Base-by-base conservation (phyloP, 1,140 invertebrate genomes). In the Hestina assimilis region DNA sequence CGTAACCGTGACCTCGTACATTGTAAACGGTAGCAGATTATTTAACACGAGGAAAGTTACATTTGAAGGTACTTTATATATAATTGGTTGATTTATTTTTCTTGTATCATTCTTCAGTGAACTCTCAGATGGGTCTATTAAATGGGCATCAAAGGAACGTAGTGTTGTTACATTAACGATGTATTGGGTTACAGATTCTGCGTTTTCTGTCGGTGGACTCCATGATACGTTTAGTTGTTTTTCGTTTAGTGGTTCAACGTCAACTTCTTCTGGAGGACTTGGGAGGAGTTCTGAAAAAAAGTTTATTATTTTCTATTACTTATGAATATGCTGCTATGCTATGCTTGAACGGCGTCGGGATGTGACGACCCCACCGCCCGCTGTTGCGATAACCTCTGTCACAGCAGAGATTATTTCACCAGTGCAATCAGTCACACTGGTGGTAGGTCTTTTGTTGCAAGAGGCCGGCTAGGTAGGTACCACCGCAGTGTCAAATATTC, bases 1-100 rank as follows among this genome's bases (percentile, higher is more conserved):
- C 1, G 90, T 92, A 6, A 95, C 91, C 0, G 91, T 91, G 1
- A 96, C 89, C 72, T 96, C 94, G 73, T 96, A 96, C 94, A 96
- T 95, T 12, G 94, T 95, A 65, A 93, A 93, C 0, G 94, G 93
- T 1, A 89, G 80, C 28, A 93, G 84, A 79, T 91, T 89, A 42
- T 91, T 90, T 1, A 95, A 65, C 0, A 91, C 74, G 0, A 92
- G 88, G 28, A 85, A 90, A 1, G 91, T 92, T 54, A 90, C 87
- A 48, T 91, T 91, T 2, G 83, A 79, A 24, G 88, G 80, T 46
- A 93, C 88, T 87, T 91, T 88, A 11, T 83, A 41, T 5, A 83
- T 75, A 45, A 82, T 67, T 0, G 82, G 57, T 14, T 82, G 73
- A 3, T 14, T 58, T 19, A 59, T 76, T 45, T 74, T 77, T 17